phyloP scores from a whole-genome alignment of 2,888 invertebrate species.

The Parnassius apollo region DNA sequence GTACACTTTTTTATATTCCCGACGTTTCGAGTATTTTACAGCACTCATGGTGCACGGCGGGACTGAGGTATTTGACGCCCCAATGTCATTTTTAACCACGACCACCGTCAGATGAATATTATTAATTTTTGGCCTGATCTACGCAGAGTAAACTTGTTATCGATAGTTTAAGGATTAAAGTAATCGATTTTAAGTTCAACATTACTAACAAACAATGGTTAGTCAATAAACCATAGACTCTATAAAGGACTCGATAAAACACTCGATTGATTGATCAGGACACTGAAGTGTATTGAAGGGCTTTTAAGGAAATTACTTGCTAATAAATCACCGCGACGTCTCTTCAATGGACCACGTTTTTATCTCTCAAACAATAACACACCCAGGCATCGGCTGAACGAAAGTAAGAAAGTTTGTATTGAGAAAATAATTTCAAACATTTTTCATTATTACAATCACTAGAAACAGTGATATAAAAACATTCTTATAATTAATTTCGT shows the following conservation, averaged over 20 bases:
- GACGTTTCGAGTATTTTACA: too few relatives aligned
- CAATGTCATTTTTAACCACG: too few relatives aligned
- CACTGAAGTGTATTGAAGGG: slow-evolving; percentile 7
- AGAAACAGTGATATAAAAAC: too few relatives aligned
- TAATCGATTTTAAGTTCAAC: background rate
- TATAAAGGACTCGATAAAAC: background rate
- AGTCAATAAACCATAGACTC: slow-evolving; percentile 1
- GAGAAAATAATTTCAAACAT: background rate
- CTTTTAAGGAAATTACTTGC: slow-evolving; percentile 22
- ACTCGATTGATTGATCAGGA: slow-evolving; percentile 18
- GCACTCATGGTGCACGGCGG: too few relatives aligned
- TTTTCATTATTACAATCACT: too few relatives aligned
- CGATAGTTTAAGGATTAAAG: background rate
- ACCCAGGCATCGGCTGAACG: background rate
- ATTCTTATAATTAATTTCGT: too few relatives aligned
- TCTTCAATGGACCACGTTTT: slow-evolving; percentile 1
- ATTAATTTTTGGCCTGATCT: too few relatives aligned
- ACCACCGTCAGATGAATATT: too few relatives aligned
- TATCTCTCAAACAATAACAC: slow-evolving; percentile 1
- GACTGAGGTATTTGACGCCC: too few relatives aligned
- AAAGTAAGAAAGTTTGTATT: background rate
- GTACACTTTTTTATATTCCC: too few relatives aligned
- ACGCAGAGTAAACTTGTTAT: background rate
- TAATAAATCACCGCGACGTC: slow-evolving; percentile 14
- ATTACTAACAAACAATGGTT: background rate